A percentile compares a stretch with the other conserved stretches of the same genome.
phyloP scores from a whole-genome alignment of 2,113 vertebrate species.

The Pygoscelis adeliae region DNA sequence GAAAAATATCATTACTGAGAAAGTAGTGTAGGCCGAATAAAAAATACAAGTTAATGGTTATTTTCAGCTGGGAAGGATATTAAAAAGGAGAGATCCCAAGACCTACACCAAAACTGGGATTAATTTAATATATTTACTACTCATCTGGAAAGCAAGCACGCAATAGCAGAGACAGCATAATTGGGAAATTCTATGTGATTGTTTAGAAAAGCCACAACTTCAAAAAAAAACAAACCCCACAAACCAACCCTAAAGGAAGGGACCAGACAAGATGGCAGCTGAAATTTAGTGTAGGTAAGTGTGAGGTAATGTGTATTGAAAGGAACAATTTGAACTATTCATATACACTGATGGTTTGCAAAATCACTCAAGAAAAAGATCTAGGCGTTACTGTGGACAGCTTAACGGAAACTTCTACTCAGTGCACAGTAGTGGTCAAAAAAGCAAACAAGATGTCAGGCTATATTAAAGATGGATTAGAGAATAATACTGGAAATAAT shows the following conservation, averaged over 20 bases:
- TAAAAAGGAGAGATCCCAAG: background rate
- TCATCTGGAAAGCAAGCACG: background rate
- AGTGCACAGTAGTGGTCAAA: constrained; percentile 37
- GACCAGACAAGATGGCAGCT: background rate
- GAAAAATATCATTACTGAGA: background rate
- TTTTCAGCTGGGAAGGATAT: background rate
- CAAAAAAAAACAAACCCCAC: background rate
- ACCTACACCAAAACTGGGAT: background rate
- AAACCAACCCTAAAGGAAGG: background rate
- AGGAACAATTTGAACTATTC: constrained; percentile 6
- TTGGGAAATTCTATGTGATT: background rate
- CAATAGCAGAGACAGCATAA: background rate
- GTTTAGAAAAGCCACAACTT: background rate
- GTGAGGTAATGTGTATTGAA: constrained; percentile 3
- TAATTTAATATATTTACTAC: background rate
- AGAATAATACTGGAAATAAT: constrained; percentile 6
- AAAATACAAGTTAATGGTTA: background rate
- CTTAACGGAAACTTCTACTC: constrained; percentile 65
- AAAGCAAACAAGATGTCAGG: constrained; percentile 43
- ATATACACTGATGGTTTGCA: constrained; percentile 21
- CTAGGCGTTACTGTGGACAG: constrained; percentile 23
- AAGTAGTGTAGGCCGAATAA: background rate
- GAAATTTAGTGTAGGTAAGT: background rate
- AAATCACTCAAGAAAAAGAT: constrained; percentile 34
- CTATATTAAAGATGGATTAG: background rate